Evolutionary conservation across 2,888 invertebrate genomes (phyloP), one percentile per base, ranked within the genome.

Genomic region (Chymomyza caudatula): DNA sequence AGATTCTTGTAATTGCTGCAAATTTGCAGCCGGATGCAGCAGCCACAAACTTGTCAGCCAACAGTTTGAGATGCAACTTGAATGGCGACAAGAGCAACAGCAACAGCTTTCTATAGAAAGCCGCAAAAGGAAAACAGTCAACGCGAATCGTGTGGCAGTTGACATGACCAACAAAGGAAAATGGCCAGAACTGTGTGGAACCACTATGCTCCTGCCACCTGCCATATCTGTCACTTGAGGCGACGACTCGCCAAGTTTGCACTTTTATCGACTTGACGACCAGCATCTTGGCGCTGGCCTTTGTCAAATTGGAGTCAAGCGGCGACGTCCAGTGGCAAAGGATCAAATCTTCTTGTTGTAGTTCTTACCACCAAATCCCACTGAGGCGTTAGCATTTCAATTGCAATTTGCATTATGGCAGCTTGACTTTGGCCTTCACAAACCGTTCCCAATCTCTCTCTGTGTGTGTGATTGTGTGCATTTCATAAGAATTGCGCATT

Each of bases 131-230:
- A 29, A 37, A 37, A 5, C 52, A 23, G 13, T 5, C 19, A 51
- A 51, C 11, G 51, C 13, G n/a, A 51, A 51, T 51, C 11, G 4
- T 22, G 20, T 20, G 53, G 29, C n/a, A 54, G 54, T 29, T 29
- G 29, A 17, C 42, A 52, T 60, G 58, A 60, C 55, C 44, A 74
- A 44, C 29, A 72, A 74, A 77, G 64, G 68, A 73, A 77, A 72
- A 80, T 76, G 84, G 11, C 25, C 25, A 25, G 29, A 8, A 37
- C 29, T 37, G 29, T 37, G 29, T n/a, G n/a, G n/a, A n/a, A n/a
- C 2, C 29, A 37, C 11, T 11, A 11, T 37, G 29, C 4, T 11
- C 11, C 29, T 37, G 29, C 29, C 29, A 37, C 29, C 29, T 37
- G 29, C 29, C 29, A 37, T 37, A 37, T 37, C 29, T 37, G 29